These are phyloP conservation scores for Perdita meconis DNA, from an alignment of 2,888 invertebrate genomes.

Conservation along the genomic window DNA sequence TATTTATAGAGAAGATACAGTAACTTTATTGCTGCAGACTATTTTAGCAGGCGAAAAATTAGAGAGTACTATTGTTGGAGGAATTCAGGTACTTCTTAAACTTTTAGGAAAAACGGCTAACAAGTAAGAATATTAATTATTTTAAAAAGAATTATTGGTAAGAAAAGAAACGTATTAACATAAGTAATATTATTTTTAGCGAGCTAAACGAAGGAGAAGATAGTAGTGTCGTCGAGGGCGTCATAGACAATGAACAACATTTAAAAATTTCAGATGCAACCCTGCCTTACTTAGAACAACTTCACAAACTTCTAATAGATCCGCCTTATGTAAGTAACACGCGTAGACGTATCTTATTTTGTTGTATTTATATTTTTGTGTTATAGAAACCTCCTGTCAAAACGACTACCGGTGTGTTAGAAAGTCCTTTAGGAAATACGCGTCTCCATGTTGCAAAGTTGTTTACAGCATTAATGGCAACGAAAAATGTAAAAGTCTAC, in stretches of 20 bases:
- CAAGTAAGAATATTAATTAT: conserved; percentile 55
- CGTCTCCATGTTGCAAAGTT: conserved; percentile 92
- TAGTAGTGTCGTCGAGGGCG: conserved; percentile 81
- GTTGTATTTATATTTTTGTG: conserved; percentile 2
- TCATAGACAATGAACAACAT: conserved; percentile 86
- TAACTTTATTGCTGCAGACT: conserved; percentile 89
- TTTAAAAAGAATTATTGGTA: neutral
- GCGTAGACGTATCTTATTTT: neutral
- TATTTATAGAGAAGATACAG: conserved; percentile 87
- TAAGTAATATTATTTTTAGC: conserved; percentile 50
- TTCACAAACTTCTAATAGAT: conserved; percentile 88
- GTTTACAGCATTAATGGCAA: conserved; percentile 90
- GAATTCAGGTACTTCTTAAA: conserved; percentile 91
- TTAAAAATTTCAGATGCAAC: conserved; percentile 88
- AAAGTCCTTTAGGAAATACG: conserved; percentile 92
- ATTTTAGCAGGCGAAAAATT: conserved; percentile 89
- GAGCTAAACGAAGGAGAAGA: conserved; percentile 71
- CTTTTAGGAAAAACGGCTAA: conserved; percentile 87
- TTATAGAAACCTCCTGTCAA: conserved; percentile 87
- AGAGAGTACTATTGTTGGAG: conserved; percentile 91
- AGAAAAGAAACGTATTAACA: neutral
- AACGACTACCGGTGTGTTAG: conserved; percentile 89
- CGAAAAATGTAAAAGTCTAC: conserved; percentile 90
- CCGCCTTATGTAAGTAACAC: conserved; percentile 88
- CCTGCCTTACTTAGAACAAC: conserved; percentile 88